Conservation (phyloP, 2,113 vertebrate genomes). For the Octodon degus region DNA sequence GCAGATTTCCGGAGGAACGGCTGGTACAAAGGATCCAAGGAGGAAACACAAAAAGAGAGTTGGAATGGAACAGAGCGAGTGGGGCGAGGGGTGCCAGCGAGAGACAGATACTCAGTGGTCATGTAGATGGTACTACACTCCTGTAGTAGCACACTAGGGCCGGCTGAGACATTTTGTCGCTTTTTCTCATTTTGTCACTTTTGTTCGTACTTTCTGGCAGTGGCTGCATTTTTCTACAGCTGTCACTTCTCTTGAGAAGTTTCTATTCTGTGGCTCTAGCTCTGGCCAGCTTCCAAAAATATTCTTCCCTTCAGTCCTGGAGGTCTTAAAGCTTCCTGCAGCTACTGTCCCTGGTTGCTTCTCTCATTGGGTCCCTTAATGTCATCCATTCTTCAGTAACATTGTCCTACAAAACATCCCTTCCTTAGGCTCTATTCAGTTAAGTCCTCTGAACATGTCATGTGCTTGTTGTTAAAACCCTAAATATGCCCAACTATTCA, state of each 20-base stretch:
- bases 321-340: neutral
- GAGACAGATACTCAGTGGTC: neutral
- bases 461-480: neutral
- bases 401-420: neutral
- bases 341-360: neutral
- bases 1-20: neutral
- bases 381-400: neutral
- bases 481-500: neutral
- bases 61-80: neutral
- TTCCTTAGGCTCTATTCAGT: constrained; percentile 15
- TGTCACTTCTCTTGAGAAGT: neutral
- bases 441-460: neutral
- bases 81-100: neutral
- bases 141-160: too few relatives aligned
- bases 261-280: neutral
- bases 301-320: neutral
- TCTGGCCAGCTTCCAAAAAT: neutral
- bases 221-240: neutral
- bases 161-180: neutral
- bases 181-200: neutral
- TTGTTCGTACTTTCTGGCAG: neutral
- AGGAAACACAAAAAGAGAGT: neutral
- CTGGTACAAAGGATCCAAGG: neutral
- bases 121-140: neutral
- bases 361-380: neutral